phyloP scores from a whole-genome alignment of 92 coral and sea anemone species.

The Desmophyllum pertusum region DNA sequence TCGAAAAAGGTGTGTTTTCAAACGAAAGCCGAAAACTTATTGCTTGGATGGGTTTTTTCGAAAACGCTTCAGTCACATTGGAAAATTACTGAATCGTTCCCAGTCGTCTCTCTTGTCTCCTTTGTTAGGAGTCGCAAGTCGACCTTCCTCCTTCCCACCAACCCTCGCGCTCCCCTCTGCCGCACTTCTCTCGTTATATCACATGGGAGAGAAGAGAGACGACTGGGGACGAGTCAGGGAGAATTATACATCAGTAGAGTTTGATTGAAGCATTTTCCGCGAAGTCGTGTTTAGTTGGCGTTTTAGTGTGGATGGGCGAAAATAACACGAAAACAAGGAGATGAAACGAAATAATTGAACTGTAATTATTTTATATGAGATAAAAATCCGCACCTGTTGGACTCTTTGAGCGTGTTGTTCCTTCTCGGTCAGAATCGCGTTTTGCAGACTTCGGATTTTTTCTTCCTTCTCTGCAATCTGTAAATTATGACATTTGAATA shows the following conservation, averaged over 20 bases:
- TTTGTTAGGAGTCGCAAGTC: no score
- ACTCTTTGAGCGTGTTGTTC: constrained; percentile 99
- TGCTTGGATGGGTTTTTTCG: neutral
- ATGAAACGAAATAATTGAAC: neutral
- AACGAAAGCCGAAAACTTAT: neutral
- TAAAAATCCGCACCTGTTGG: constrained; percentile 77
- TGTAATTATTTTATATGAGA: no score
- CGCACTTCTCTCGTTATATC: no score
- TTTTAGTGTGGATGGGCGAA: neutral
- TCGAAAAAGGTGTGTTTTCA: neutral
- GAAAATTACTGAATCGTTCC: neutral
- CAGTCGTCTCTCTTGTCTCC: no score
- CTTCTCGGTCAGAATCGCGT: constrained; percentile 87
- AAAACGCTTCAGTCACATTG: neutral
- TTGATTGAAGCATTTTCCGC: neutral
- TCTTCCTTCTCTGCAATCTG: constrained; percentile 81
- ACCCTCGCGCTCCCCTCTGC: no score
- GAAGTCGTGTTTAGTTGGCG: no score
- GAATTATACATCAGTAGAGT: no score
- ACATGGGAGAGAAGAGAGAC: no score
- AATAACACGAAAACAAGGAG: no score
- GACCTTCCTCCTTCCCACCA: no score
- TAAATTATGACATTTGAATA: neutral
- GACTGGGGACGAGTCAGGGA: no score
- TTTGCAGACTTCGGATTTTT: constrained; percentile 77